Conservation (phyloP, 1,140 invertebrate genomes). For the Calephelis virginiensis region DNA sequence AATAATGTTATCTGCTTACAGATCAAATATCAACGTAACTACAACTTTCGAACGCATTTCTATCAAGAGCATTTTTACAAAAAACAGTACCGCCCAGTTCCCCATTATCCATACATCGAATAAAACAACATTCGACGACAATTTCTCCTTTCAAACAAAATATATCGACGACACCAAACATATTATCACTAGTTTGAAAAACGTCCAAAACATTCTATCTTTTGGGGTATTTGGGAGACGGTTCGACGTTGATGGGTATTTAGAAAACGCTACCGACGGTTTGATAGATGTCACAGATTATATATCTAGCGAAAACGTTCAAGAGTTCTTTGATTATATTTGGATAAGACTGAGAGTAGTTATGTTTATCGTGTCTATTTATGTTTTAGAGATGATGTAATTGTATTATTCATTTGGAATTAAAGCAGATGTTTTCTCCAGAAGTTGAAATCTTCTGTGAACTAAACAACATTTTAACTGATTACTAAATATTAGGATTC, state of each 20-base stretch:
- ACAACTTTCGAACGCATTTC: conserved; percentile 49
- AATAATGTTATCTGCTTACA: conserved; percentile 34
- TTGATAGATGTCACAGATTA: conserved; percentile 37
- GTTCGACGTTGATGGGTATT: conserved; percentile 7
- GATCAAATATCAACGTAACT: conserved; percentile 44
- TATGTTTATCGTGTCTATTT: conserved; percentile 63
- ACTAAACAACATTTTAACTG: too few species aligned
- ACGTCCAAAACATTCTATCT: conserved; percentile 36
- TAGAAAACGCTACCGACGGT: conserved; percentile 17
- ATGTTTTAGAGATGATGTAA: conserved; percentile 73
- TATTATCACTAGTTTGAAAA: conserved; percentile 35
- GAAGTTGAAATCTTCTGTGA: too few species aligned
- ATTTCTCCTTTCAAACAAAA: conserved; percentile 36
- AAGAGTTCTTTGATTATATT: conserved; percentile 62
- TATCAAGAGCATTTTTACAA: conserved; percentile 50
- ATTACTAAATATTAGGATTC: too few species aligned
- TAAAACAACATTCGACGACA: conserved; percentile 27
- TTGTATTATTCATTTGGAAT: background rate
- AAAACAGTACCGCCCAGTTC: conserved; percentile 40
- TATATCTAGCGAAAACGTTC: conserved; percentile 52
- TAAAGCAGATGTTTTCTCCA: too few species aligned
- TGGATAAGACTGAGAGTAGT: conserved; percentile 62
- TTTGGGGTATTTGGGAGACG: conserved; percentile 48
- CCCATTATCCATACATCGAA: conserved; percentile 46
- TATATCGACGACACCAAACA: conserved; percentile 29